These are phyloP conservation scores for Rotaria socialis DNA, from an alignment of 2,888 invertebrate genomes.

Conservation along the genomic window DNA sequence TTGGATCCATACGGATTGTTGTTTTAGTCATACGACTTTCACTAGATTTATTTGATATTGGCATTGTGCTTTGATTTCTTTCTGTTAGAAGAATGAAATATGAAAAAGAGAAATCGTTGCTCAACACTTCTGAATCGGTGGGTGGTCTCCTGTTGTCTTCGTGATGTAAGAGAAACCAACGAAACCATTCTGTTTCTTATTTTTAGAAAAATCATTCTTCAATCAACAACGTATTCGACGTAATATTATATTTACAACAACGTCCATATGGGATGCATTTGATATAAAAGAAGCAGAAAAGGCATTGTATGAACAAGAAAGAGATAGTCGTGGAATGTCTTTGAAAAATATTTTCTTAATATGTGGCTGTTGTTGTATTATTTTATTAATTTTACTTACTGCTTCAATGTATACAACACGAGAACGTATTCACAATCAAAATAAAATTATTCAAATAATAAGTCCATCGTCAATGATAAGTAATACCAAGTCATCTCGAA, in stretches of 20 bases:
- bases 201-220: background rate
- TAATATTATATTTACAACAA: background rate
- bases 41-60: background rate
- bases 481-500: background rate
- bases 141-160: background rate
- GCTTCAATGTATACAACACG: background rate
- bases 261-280: background rate
- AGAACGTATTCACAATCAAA: background rate
- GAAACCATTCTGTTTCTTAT: background rate
- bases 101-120: background rate
- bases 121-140: background rate
- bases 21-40: background rate
- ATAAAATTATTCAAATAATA: background rate
- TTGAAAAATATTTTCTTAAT: background rate
- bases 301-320: background rate
- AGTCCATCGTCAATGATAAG: background rate
- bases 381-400: background rate
- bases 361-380: background rate
- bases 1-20: background rate
- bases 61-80: background rate
- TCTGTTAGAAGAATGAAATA: background rate
- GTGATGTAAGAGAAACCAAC: background rate
- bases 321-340: background rate
- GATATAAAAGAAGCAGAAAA: background rate
- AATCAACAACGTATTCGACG: background rate